Evolutionary conservation across 2,797 vertebrate genomes (phyloP), one percentile per base, ranked within the genome.

Genomic region (Lateolabrax maculatus): DNA sequence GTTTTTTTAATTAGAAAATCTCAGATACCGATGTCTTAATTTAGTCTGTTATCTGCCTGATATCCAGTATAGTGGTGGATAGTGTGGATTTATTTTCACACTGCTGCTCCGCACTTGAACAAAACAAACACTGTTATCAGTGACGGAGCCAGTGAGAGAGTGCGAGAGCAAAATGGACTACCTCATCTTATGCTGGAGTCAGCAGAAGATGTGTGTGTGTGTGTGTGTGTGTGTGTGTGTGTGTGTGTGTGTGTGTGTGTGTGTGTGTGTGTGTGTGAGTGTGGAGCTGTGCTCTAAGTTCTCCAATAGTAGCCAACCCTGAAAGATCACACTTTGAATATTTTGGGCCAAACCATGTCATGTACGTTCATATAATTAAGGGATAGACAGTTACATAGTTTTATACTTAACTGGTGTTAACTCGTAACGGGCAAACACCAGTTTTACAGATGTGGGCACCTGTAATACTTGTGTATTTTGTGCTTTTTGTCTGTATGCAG

Each of bases 81-180:
- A 53, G 41, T 56, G 31, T 61, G 21, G 29, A 13, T 56, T 61
- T 73, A 18, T 78, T 52, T 72, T 41, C 34, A 61, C 13, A n/a
- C 18, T 53, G 51, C 48, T 75, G 19, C 11, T 18, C n/a, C 25
- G 52, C n/a, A 58, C 25, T 44, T 18, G 4, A 21, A 41, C 62
- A 48, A 55, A 51, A 67, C n/a, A 71, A 66, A 57, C 58, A 66
- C 3, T 57, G 49, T 66, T 76, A 81, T 80, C 73, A 75, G 56
- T 49, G 61, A 64, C 0, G 3, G 36, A 68, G 72, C 36, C 66
- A 58, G 63, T 49, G 57, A 58, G 48, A 70, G 36, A 41, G 19
- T 36, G 15, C 37, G 44, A 25, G 29, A 15, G n/a, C 23, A 53
- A 25, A 71, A 64, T 46, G 12, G 27, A 63, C 29, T 9, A 25